Evolutionary conservation across 1,140 invertebrate genomes (phyloP).

Genomic region (Coenobita brevimanus): DNA sequence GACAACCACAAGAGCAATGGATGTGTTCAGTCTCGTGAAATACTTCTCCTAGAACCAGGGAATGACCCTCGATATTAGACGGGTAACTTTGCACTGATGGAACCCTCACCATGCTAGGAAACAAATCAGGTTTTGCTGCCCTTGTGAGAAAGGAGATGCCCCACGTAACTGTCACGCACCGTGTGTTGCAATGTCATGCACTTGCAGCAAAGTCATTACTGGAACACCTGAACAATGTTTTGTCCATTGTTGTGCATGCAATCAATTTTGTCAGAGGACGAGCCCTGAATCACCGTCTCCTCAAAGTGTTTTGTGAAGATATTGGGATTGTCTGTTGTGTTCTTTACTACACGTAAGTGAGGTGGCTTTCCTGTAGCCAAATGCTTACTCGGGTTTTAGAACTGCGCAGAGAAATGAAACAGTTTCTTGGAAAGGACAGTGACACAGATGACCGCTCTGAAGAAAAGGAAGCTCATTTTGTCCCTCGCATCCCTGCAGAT

Average conservation of each 20-base stretch:
- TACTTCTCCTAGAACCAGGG: constrained; percentile 3
- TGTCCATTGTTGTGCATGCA: constrained; percentile 16
- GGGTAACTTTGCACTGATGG: constrained; percentile 11
- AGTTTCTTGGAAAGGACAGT: constrained; percentile 15
- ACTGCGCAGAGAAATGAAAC: constrained; percentile 1
- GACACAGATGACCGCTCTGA: neutral
- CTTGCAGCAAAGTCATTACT: constrained; percentile 8
- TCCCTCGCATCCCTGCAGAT: constrained; percentile 19
- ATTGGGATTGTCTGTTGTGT: neutral
- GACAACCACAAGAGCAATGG: constrained; percentile 12
- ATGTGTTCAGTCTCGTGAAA: constrained; percentile 25
- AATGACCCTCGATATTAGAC: neutral
- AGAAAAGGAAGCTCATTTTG: constrained; percentile 19
- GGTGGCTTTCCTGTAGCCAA: constrained; percentile 16
- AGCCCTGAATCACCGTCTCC: constrained; percentile 4
- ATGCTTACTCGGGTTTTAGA: constrained; percentile 16
- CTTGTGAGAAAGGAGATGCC: neutral
- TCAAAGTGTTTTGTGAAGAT: neutral
- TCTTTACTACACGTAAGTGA: constrained; percentile 24
- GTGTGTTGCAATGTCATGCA: constrained; percentile 19
- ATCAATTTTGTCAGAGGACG: constrained; percentile 26
- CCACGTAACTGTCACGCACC: constrained; percentile 25
- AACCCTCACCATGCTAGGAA: constrained; percentile 15
- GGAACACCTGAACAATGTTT: constrained; percentile 6
- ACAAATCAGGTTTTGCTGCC: constrained; percentile 23